phyloP scores from a whole-genome alignment of 64 coral and sea anemone genomes.

The Stichodactyla mertensii region DNA sequence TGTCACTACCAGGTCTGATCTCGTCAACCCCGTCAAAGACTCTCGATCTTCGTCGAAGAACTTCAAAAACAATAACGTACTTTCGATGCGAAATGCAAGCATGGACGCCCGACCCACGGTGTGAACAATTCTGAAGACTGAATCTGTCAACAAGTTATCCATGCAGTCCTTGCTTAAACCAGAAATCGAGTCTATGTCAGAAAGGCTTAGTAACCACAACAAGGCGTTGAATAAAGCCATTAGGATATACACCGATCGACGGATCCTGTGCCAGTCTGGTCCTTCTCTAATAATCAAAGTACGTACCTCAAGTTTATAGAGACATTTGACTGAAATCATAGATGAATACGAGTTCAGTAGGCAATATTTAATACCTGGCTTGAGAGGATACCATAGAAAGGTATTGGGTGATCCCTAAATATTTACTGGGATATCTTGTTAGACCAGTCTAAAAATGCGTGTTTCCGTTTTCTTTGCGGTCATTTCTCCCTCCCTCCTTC shows the following conservation, averaged over 20 bases:
- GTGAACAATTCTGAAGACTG: slow-evolving; percentile 35
- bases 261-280: slow-evolving; percentile 29
- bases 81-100: slow-evolving; percentile 45
- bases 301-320: slow-evolving; percentile 46
- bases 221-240: slow-evolving; percentile 50
- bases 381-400: too few relatives aligned
- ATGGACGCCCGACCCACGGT: slow-evolving; percentile 33
- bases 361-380: too few relatives aligned
- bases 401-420: too few relatives aligned
- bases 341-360: background rate
- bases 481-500: too few relatives aligned
- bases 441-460: too few relatives aligned
- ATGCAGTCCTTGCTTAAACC: slow-evolving; percentile 37
- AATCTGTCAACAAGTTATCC: slow-evolving; percentile 5
- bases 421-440: too few relatives aligned
- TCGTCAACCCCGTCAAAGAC: background rate
- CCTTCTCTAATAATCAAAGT: slow-evolving; percentile 40
- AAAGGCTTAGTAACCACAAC: slow-evolving; percentile 34
- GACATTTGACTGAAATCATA: slow-evolving; percentile 34
- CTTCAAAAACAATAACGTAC: slow-evolving; percentile 50
- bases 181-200: slow-evolving; percentile 16
- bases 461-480: too few relatives aligned
- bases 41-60: slow-evolving; percentile 30
- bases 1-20: background rate
- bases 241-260: slow-evolving; percentile 35